Conservation (phyloP, 2,113 vertebrate species). For the Ellobius talpinus region DNA sequence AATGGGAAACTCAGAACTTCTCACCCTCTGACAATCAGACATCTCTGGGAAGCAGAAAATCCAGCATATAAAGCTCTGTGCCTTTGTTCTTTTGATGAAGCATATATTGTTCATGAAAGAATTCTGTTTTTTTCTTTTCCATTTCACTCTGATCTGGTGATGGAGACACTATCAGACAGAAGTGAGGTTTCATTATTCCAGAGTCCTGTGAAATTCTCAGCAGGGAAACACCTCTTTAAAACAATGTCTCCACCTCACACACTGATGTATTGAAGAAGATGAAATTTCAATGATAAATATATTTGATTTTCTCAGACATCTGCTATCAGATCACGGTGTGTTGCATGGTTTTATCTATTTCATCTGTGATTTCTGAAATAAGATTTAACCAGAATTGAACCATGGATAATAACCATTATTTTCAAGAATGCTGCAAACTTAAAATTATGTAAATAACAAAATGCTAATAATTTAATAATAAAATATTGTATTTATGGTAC, state of each 20-base stretch:
- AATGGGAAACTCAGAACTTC: conserved; percentile 46
- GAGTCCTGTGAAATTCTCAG: conserved; percentile 52
- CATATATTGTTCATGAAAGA: conserved; percentile 67
- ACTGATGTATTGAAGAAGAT: conserved; percentile 50
- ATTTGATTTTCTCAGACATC: conserved; percentile 29
- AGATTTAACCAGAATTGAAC: neutral
- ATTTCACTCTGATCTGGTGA: conserved; percentile 61
- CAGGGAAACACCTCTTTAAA: conserved; percentile 57
- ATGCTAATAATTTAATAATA: conserved; percentile 10
- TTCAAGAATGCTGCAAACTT: neutral
- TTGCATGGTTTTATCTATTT: neutral
- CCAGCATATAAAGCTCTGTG: conserved; percentile 17
- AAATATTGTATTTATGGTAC: neutral
- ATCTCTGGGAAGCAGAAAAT: conserved; percentile 62
- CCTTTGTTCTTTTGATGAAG: conserved; percentile 73
- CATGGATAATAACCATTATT: neutral
- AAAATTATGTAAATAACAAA: neutral
- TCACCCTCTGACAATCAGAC: conserved; percentile 54
- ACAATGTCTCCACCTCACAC: conserved; percentile 45
- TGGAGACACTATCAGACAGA: conserved; percentile 53
- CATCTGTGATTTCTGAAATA: conserved; percentile 24
- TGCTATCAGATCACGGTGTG: neutral
- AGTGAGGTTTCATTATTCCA: conserved; percentile 69
- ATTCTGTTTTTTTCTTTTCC: conserved; percentile 45
- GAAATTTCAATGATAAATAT: conserved; percentile 50